Percentiles rank a stretch among this genome's conserved stretches.
phyloP scores from a whole-genome alignment of 2,113 vertebrate genomes.

The Callaeas wilsoni region DNA sequence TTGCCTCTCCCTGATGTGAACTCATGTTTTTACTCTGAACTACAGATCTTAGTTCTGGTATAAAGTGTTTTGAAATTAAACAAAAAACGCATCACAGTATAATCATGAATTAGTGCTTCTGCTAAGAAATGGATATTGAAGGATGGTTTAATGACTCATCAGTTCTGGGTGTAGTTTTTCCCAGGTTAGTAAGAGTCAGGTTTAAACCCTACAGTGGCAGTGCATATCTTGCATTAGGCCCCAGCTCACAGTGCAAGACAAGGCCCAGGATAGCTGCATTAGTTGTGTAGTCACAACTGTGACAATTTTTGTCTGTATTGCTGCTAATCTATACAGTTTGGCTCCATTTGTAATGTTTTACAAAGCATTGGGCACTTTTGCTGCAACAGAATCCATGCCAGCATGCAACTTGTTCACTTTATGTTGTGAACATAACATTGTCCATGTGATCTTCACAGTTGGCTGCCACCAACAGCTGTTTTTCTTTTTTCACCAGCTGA shows the following conservation, averaged over 20 bases:
- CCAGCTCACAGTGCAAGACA: not conserved
- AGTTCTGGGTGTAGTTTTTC: not conserved
- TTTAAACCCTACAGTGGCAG: not conserved
- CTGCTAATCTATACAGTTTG: not conserved
- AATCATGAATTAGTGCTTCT: not conserved
- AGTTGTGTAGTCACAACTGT: not conserved
- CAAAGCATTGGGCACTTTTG: not conserved
- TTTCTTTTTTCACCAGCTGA: constrained; percentile 33
- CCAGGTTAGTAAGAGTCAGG: not conserved
- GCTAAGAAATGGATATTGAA: not conserved
- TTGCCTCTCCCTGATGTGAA: not conserved
- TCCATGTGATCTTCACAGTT: constrained; percentile 13
- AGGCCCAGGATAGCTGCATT: not conserved
- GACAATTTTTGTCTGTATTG: not conserved
- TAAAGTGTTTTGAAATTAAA: not conserved
- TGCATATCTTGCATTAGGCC: not conserved
- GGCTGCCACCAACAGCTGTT: constrained; percentile 9
- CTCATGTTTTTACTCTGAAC: not conserved
- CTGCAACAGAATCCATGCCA: constrained; percentile 21
- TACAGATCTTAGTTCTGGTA: not conserved
- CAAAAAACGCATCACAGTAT: not conserved
- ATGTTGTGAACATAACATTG: constrained; percentile 3
- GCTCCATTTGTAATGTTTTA: not conserved
- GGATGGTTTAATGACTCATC: not conserved
- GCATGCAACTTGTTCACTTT: constrained; percentile 37